A percentile compares a stretch with the other conserved stretches of the same genome.
phyloP scores from a whole-genome alignment of 2,113 vertebrate genomes.

The Dolichallabes microphthalmus region DNA sequence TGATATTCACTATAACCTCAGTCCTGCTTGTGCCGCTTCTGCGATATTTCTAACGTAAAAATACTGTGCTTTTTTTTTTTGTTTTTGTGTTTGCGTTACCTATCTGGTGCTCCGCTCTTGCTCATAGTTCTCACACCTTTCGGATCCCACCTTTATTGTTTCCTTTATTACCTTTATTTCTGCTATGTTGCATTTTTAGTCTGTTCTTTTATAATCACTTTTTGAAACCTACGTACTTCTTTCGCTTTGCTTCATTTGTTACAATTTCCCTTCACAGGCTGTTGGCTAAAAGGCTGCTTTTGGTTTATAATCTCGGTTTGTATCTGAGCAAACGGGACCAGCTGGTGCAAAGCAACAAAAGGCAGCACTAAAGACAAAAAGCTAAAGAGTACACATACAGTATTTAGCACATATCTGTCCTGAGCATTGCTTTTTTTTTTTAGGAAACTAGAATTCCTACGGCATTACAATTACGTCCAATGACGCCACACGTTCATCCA shows the following conservation, averaged over 20 bases:
- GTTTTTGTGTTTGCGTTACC: not conserved
- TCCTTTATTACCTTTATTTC: not conserved
- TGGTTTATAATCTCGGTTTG: constrained; percentile 2
- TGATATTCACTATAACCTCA: not conserved
- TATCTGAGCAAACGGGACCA: constrained; percentile 32
- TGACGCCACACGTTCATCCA: not conserved
- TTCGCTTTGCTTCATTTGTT: not conserved
- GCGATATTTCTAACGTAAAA: not conserved
- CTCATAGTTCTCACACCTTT: too few species aligned
- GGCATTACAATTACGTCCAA: not conserved
- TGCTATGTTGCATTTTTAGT: not conserved
- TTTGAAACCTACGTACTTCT: not conserved
- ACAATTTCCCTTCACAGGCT: not conserved
- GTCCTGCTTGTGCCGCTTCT: not conserved
- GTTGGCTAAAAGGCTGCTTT: constrained; percentile 4
- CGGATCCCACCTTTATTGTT: not conserved
- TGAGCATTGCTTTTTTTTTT: constrained; percentile 7
- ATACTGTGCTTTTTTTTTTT: not conserved
- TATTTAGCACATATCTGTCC: constrained; percentile 28
- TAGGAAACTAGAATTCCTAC: not conserved
- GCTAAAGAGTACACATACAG: constrained; percentile 26
- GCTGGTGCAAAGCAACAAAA: constrained; percentile 32
- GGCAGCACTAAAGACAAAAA: constrained; percentile 37
- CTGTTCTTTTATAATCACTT: not conserved
- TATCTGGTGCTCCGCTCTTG: not conserved